Base-by-base conservation (phyloP, 2,797 vertebrate genomes). In the Schizopygopsis pylzovi region DNA sequence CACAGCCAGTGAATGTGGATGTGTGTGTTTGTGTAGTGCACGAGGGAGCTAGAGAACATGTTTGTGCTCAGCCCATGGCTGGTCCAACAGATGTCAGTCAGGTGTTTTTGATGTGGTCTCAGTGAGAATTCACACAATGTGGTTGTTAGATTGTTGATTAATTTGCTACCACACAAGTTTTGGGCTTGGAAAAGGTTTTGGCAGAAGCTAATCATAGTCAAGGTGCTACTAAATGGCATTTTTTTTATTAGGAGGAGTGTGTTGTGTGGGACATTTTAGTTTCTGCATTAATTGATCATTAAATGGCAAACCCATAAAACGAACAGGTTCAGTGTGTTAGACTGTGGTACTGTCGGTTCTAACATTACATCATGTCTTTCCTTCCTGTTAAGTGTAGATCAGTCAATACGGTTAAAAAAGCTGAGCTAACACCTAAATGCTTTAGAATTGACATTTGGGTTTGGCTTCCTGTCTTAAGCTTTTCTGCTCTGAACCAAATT, bases 21-120 rank as follows among this genome's bases (percentile, higher is more conserved):
- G 39, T 76, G 73, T 85, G 80, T 68, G 41, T 59, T 18, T 79
- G 54, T 45, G 20, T 82, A 33, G 52, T 84, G 41, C 37, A 72
- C 28, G 41, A 82, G 79, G 59, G 85, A 65, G 88, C 79, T 70
- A 22, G 80, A 79, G 77, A 81, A 84, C 59, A 28, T 87, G 87
- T 73, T 76, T 75, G 82, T 88, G 82, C 79, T 83, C 63, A 84
- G 80, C 75, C 33, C 73, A 68, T 80, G 68, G 68, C 43, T 72
- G 79, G 83, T 81, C 81, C 76, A 82, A 79, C 68, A 90, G 79
- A 85, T 89, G 88, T 86, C 76, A 87, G 77, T 88, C 88, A 81
- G 82, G 78, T 43, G 67, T 87, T 86, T 87, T 85, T 88, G 87
- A 87, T 85, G 54, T 22, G 79, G 85, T 81, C 81, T 80, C 83